A percentile compares a stretch with the other conserved stretches of the same genome.
Evolutionary conservation across 2,113 vertebrate genomes (phyloP).

Genomic region (Raja brachyura): DNA sequence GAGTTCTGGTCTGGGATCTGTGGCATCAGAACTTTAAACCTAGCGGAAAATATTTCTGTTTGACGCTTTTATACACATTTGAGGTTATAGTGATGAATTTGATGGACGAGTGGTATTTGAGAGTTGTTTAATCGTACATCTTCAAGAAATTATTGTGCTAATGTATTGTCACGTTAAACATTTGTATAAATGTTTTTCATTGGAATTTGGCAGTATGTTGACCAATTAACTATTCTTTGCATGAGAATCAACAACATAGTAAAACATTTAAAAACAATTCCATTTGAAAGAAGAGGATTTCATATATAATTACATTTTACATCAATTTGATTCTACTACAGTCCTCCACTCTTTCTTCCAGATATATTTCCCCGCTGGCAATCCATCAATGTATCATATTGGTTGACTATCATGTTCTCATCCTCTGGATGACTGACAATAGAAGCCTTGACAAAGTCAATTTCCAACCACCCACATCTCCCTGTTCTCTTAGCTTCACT

Average conservation of each 20-base stretch:
- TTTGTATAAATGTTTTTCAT: not conserved
- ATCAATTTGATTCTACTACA: not conserved
- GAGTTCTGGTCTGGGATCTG: not conserved
- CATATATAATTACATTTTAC: not conserved
- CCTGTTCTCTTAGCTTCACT: not conserved
- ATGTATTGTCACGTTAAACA: not conserved
- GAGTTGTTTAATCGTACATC: not conserved
- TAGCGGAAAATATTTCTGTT: not conserved
- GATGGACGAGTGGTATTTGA: not conserved
- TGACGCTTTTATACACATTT: not conserved
- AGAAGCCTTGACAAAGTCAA: not conserved
- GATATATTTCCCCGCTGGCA: not conserved
- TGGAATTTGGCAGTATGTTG: not conserved
- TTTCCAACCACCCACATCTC: not conserved
- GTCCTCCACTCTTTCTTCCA: not conserved
- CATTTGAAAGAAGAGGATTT: not conserved
- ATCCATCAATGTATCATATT: not conserved
- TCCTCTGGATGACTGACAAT: not conserved
- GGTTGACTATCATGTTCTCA: not conserved
- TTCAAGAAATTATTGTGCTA: not conserved
- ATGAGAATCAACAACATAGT: not conserved
- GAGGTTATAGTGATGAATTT: not conserved
- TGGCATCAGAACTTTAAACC: not conserved
- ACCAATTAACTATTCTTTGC: not conserved
- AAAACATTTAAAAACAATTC: not conserved